These are phyloP conservation scores for Gandaritis pyraliata DNA, from an alignment of 2,888 invertebrate species.

Conservation along the genomic window DNA sequence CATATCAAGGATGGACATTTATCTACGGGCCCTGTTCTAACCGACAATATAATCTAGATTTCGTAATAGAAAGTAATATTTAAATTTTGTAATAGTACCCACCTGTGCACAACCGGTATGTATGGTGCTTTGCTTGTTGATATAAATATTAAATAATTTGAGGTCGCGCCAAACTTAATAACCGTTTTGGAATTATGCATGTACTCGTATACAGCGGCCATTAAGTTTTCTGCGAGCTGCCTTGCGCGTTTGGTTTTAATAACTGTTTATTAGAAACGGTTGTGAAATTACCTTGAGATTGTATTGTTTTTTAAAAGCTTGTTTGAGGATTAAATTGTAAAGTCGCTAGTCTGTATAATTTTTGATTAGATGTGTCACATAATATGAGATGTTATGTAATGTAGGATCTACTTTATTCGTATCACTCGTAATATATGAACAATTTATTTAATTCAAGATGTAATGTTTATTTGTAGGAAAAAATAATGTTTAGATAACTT, in stretches of 20 bases:
- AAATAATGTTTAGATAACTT: constrained; percentile 56
- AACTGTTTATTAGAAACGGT: constrained; percentile 67
- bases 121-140: constrained; percentile 68
- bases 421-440: constrained; percentile 27
- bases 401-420: constrained; percentile 33
- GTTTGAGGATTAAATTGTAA: constrained; percentile 50
- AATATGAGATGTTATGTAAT: constrained; percentile 38
- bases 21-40: constrained; percentile 15
- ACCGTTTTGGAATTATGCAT: background rate
- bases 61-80: constrained; percentile 19
- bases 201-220: background rate
- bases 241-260: constrained; percentile 50
- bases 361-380: constrained; percentile 44
- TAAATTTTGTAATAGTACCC: constrained; percentile 44
- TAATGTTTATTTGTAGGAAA: constrained; percentile 45
- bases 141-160: constrained; percentile 11
- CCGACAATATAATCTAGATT: constrained; percentile 21
- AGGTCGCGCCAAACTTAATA: constrained; percentile 12
- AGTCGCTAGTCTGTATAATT: constrained; percentile 64
- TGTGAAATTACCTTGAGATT: constrained; percentile 74
- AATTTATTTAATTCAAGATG: constrained; percentile 45
- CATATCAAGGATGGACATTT: constrained; percentile 2
- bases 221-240: constrained; percentile 20
- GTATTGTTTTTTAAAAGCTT: constrained; percentile 54
- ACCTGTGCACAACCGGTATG: constrained; percentile 63